These are phyloP conservation scores for Neodiprion virginianus DNA, from an alignment of 1,140 invertebrate genomes.

Conservation along the genomic window DNA sequence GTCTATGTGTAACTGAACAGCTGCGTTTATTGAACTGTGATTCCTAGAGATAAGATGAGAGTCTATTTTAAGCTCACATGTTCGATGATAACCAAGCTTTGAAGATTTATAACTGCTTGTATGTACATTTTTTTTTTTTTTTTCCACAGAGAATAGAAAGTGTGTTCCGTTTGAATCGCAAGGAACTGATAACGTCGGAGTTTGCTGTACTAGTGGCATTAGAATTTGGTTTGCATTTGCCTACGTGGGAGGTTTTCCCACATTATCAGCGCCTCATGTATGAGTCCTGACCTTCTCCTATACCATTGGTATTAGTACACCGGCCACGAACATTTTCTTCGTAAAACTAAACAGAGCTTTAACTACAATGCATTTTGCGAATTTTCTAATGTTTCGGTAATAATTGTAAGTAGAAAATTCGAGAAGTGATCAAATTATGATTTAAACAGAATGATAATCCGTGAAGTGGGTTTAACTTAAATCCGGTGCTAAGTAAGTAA, in stretches of 20 bases:
- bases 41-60: too few relatives aligned
- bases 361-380: conserved; percentile 4
- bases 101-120: background rate
- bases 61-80: too few relatives aligned
- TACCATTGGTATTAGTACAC: conserved; percentile 20
- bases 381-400: background rate
- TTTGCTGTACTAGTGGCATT: conserved; percentile 94
- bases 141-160: conserved; percentile 82
- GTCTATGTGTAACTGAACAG: background rate
- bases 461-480: too few relatives aligned
- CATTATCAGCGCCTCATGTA: conserved; percentile 93
- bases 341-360: conserved; percentile 15
- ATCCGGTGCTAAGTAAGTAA: too few relatives aligned
- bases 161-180: conserved; percentile 88
- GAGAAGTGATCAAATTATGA: background rate
- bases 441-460: too few relatives aligned
- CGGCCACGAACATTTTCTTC: conserved; percentile 26
- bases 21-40: too few relatives aligned
- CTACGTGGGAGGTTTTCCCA: conserved; percentile 89
- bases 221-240: conserved; percentile 93
- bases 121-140: conserved; percentile 31
- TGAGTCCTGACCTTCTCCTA: conserved; percentile 73
- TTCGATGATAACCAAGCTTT: too few relatives aligned
- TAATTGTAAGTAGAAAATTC: conserved; percentile 17
- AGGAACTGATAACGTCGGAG: conserved; percentile 89